Conservation (phyloP, 1,140 invertebrate genomes). For the Drosophila leontia region DNA sequence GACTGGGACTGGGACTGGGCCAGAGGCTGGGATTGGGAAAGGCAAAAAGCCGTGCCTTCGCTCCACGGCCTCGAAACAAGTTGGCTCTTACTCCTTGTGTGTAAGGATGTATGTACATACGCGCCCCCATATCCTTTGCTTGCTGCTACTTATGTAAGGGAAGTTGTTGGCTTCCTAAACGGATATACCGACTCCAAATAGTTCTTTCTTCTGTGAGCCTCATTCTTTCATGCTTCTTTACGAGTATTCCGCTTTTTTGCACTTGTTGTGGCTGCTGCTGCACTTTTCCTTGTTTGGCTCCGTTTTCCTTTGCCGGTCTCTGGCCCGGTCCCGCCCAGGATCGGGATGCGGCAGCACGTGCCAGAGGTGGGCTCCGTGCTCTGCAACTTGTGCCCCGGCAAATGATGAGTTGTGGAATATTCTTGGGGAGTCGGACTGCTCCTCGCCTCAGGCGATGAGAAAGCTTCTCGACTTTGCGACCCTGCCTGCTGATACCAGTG, state of each 20-base stretch:
- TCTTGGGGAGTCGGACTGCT: slow-evolving; percentile 26
- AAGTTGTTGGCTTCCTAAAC: slow-evolving; percentile 82
- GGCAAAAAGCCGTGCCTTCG: slow-evolving; percentile 33
- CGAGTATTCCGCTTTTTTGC: slow-evolving; percentile 44
- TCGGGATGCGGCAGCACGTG: slow-evolving; percentile 55
- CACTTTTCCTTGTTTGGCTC: slow-evolving; percentile 43
- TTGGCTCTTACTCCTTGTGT: slow-evolving; percentile 17
- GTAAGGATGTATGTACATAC: slow-evolving; percentile 17
- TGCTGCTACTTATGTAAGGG: slow-evolving; percentile 69
- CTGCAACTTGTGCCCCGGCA: slow-evolving; percentile 25
- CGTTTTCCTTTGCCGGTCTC: slow-evolving; percentile 13
- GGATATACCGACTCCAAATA: slow-evolving; percentile 81
- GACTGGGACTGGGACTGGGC: slow-evolving; percentile 10
- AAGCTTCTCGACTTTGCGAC: slow-evolving; percentile 45
- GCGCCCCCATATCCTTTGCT: slow-evolving; percentile 26
- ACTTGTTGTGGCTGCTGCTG: slow-evolving; percentile 40
- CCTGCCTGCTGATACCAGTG: slow-evolving; percentile 27
- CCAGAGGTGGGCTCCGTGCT: slow-evolving; percentile 46
- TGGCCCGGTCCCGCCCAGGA: slow-evolving; percentile 15
- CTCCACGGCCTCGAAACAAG: slow-evolving; percentile 20
- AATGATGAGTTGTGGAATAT: slow-evolving; percentile 54
- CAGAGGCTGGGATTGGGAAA: slow-evolving; percentile 17
- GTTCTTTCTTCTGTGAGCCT: slow-evolving; percentile 54
- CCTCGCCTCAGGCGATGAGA: background rate
- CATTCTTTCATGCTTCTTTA: slow-evolving; percentile 62